Evolutionary conservation across 2,113 vertebrate genomes (phyloP), one percentile per base, ranked within the genome.

Genomic region (Ascaphus truei): DNA sequence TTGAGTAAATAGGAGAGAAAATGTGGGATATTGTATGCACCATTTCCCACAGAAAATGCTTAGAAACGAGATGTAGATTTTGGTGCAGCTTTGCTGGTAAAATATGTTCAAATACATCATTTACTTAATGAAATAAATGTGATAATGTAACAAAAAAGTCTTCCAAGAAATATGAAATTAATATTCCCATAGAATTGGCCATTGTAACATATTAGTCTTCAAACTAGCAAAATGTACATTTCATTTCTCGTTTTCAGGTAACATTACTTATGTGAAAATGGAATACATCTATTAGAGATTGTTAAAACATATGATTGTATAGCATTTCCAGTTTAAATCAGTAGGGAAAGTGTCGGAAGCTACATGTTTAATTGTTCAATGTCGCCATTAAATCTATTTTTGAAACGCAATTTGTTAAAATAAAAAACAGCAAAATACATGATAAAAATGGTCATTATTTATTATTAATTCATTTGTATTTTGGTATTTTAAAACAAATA

Each of bases 21-120:
- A 52, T 39, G 27, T 30, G 33, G 53, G 51, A 30, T 66, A 66
- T 68, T 59, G 59, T 59, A 58, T 68, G 53, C 29, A 43, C 18
- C 5, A 59, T 47, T 47, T 6, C 33, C 30, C 39, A 34, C 59
- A 52, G n/a, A 47, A 41, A 52, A 29, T 30, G 51, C 7, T 16
- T 61, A 61, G 57, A 52, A 37, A 33, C 20, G 25, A n/a, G 15
- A 33, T 58, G 53, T 61, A 51, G 25, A 69, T 27, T 36, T 30
- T 11, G 27, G 22, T 60, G 67, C 61, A 61, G 47, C 30, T 68
- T 30, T 36, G 55, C 48, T 45, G 31, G 12, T 36, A 25, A 50
- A n/a, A 36, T 18, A 36, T 51, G 29, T 63, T 36, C 16, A 33
- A 16, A 62, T 13, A 18, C n/a, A 51, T 22, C 30, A 50, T 25